phyloP scores from a whole-genome alignment of 2,113 vertebrate genomes.

The Herpailurus yagouaroundi region DNA sequence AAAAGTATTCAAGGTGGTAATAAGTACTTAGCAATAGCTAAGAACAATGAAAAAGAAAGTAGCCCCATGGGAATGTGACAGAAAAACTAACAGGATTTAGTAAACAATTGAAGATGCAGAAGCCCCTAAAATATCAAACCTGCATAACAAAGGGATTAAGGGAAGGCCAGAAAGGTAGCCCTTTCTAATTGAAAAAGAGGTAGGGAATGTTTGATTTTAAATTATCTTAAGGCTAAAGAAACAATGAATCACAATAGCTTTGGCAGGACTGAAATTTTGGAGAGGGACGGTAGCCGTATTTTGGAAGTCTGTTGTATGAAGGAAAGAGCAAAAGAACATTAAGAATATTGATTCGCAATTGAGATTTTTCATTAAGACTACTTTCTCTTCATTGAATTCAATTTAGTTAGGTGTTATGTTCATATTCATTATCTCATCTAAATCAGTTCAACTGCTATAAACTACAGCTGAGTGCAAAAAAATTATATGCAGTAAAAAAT shows the following conservation, averaged over 20 bases:
- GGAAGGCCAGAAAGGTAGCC: not conserved
- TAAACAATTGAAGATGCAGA: not conserved
- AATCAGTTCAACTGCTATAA: conserved; percentile 37
- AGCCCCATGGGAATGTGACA: not conserved
- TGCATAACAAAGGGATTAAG: not conserved
- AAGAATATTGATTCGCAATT: not conserved
- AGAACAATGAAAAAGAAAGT: conserved; percentile 22
- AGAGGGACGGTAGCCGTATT: not conserved
- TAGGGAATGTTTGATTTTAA: not conserved
- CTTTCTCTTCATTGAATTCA: conserved; percentile 2
- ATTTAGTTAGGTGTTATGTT: conserved; percentile 17
- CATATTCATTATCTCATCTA: conserved; percentile 12
- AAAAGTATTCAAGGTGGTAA: not conserved
- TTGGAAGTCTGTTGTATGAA: not conserved
- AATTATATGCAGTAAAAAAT: conserved; percentile 41
- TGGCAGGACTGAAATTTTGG: not conserved
- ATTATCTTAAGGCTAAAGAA: not conserved
- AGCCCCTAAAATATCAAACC: not conserved
- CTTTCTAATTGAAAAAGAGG: not conserved
- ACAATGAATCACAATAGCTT: not conserved
- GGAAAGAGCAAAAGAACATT: not conserved
- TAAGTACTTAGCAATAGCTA: not conserved
- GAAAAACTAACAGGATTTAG: not conserved
- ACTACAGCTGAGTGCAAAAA: conserved; percentile 40
- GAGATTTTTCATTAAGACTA: conserved; percentile 12